Percentiles rank a stretch among this genome's conserved stretches.
phyloP scores from a whole-genome alignment of 2,113 vertebrate genomes.

The Panurus biarmicus region DNA sequence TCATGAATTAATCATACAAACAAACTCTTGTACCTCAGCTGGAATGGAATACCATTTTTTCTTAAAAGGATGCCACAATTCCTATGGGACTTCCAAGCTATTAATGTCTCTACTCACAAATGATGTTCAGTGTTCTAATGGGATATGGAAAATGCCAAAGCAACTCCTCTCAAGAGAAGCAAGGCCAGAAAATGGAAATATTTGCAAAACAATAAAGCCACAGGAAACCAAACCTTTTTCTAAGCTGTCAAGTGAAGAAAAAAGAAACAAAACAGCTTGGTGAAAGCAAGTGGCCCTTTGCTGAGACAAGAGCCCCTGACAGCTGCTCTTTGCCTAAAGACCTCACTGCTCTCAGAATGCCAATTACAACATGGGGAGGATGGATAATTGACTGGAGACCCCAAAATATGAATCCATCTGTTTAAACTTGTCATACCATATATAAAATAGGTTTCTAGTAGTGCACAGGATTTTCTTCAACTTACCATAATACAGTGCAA shows the following conservation, averaged over 20 bases:
- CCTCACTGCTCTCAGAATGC: neutral
- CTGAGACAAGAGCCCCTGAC: neutral
- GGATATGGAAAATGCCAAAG: slow-evolving; percentile 18
- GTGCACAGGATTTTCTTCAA: neutral
- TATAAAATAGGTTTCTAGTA: neutral
- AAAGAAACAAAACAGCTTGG: neutral
- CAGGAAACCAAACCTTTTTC: neutral
- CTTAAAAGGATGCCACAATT: slow-evolving; percentile 2
- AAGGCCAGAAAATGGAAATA: slow-evolving; percentile 26
- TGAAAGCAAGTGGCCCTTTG: neutral
- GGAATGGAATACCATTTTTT: slow-evolving; percentile 1
- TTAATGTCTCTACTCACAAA: slow-evolving; percentile 10
- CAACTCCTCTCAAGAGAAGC: neutral
- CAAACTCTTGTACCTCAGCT: neutral
- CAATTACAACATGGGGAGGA: neutral
- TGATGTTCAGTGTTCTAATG: neutral
- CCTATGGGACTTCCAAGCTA: neutral
- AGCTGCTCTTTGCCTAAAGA: neutral
- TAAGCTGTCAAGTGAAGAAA: slow-evolving; percentile 10
- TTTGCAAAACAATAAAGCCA: slow-evolving; percentile 21
- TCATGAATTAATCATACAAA: slow-evolving; percentile 54
- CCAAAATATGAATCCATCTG: neutral
- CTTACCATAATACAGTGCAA: neutral
- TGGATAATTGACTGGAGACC: neutral
- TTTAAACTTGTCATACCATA: neutral